Base-by-base conservation (phyloP, 2,888 invertebrate species). In the Phrixothrix hirtus region DNA sequence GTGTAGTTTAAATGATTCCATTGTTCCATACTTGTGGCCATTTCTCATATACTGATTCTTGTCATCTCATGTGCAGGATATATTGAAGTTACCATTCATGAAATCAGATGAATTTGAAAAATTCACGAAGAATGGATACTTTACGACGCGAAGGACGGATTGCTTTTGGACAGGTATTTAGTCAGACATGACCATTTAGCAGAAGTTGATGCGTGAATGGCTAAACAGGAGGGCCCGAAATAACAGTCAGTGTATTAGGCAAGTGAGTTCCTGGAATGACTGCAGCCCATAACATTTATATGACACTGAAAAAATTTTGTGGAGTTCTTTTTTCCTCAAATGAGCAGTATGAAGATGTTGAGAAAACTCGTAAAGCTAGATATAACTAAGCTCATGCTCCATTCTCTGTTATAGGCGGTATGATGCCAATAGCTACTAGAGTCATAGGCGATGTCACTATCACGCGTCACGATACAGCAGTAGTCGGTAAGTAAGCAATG, bases 11-110 rank as follows among this genome's bases (percentile, higher is more conserved):
- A n/a, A n/a, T n/a, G n/a, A n/a, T n/a, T n/a, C n/a, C n/a, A n/a
- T n/a, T n/a, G n/a, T n/a, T n/a, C n/a, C n/a, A n/a, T n/a, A n/a
- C n/a, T n/a, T n/a, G n/a, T n/a, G n/a, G 36, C 10, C 35, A 35
- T n/a, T 16, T 35, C 2, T 1, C 11, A 3, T 35, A 35, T n/a
- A 17, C 35, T 10, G 17, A 35, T n/a, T 35, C 35, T 6, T 10
- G 35, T 14, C 32, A 32, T 9, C 14, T 32, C 14, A 32, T 14
- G 9, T 32, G 5, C 14, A 32, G 14, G 32, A 32, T 32, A 32
- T 32, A 15, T 2, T 14, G 32, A 32, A 32, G 2, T 9, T 32
- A 13, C 15, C 32, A 32, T 32, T 15, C 13, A 13, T 27, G 10
- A 27, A 9, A 10, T 9, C 9, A 27, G n/a, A 27, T 9, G 27